Evolutionary conservation across 2,888 invertebrate genomes (phyloP).

Genomic region (Leptura quadrifasciata): DNA sequence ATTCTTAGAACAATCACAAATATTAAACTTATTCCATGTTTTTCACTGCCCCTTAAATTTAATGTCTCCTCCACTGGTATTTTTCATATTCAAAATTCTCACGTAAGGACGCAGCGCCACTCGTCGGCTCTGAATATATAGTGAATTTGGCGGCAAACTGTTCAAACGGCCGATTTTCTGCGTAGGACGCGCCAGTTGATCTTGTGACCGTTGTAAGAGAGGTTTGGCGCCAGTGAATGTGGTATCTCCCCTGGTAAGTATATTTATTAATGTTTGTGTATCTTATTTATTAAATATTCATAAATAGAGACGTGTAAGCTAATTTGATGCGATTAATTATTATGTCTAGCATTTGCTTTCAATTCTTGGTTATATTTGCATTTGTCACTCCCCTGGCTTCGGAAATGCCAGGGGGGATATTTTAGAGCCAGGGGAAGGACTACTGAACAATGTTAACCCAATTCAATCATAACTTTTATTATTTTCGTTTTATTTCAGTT

Average conservation of each 20-base stretch:
- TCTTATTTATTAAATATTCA: not conserved
- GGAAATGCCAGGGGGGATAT: not conserved
- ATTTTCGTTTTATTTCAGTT: not conserved
- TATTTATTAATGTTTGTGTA: not conserved
- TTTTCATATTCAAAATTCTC: not conserved
- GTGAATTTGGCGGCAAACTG: too few species aligned
- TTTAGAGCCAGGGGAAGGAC: not conserved
- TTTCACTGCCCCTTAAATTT: not conserved
- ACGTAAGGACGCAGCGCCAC: too few species aligned
- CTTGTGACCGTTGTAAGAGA: not conserved
- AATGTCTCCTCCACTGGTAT: not conserved
- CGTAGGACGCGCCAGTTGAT: too few species aligned
- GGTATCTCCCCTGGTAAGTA: not conserved
- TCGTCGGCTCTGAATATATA: too few species aligned
- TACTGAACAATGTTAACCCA: not conserved
- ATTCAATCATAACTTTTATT: not conserved
- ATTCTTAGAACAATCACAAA: too few species aligned
- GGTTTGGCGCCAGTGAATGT: not conserved
- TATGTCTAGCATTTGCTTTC: too few species aligned
- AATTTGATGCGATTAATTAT: too few species aligned
- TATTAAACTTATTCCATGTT: not conserved
- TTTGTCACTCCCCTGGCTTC: constrained; percentile 1
- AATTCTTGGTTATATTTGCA: not conserved
- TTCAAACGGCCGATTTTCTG: too few species aligned
- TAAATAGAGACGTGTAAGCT: too few species aligned